Evolutionary conservation across 2,888 invertebrate genomes (phyloP).

Genomic region (Atethmia centrago): DNA sequence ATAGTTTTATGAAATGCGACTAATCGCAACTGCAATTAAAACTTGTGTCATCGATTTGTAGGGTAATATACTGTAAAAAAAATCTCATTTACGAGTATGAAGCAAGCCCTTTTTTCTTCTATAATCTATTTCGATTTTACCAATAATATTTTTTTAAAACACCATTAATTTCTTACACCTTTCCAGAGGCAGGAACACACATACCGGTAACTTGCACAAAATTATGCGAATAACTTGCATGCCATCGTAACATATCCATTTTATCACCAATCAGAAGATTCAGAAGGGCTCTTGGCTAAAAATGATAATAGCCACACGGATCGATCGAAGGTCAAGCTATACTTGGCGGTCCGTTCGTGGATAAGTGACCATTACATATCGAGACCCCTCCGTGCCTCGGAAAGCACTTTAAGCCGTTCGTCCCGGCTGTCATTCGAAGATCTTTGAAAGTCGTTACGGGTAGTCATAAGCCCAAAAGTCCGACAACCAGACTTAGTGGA

Average conservation of each 20-base stretch:
- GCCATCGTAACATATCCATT: not conserved
- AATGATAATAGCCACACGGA: not conserved
- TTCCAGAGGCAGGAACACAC: not conserved
- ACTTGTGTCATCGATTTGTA: conserved; percentile 12
- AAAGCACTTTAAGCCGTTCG: no score
- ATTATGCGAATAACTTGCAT: not conserved
- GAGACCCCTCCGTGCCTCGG: no score
- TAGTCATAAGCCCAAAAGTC: no score
- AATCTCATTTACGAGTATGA: not conserved
- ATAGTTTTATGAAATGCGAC: conserved; percentile 2
- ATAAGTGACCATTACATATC: not conserved
- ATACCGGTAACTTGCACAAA: not conserved
- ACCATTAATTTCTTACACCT: not conserved
- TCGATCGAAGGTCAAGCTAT: no score
- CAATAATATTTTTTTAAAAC: no score
- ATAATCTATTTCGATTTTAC: no score
- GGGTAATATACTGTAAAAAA: not conserved
- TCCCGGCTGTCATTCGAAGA: no score
- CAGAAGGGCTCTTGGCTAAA: not conserved
- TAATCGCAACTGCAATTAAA: conserved; percentile 19
- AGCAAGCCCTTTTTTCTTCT: not conserved
- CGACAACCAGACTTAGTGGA: no score
- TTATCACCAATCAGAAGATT: not conserved
- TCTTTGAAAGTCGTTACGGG: no score
- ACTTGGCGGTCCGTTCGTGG: not conserved